phyloP scores from a whole-genome alignment of 2,113 vertebrate genomes.

The Tetrao urogallus region DNA sequence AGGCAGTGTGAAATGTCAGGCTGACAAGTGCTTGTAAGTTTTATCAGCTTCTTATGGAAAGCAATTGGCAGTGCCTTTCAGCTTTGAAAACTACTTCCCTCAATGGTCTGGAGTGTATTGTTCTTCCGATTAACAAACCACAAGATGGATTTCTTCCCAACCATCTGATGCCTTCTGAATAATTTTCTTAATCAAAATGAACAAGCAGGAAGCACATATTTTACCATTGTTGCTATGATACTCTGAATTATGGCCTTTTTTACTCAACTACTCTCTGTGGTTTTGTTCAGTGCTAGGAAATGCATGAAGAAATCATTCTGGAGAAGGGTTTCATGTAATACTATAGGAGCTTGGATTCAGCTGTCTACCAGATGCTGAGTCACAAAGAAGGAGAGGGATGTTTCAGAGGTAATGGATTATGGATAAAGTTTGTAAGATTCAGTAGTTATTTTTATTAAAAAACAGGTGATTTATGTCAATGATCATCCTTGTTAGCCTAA shows the following conservation, averaged over 20 bases:
- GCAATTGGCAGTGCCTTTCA: background rate
- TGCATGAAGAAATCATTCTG: constrained; percentile 1
- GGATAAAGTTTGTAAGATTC: background rate
- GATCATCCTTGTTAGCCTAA: background rate
- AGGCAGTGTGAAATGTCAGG: background rate
- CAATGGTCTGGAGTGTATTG: background rate
- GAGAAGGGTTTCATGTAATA: background rate
- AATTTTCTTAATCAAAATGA: constrained; percentile 45
- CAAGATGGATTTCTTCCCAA: constrained; percentile 36
- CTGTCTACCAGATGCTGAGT: constrained; percentile 40
- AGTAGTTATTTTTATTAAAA: background rate
- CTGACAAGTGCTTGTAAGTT: background rate
- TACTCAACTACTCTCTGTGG: background rate
- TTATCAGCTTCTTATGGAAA: background rate
- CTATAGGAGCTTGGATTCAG: constrained; percentile 21
- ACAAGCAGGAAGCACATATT: constrained; percentile 15
- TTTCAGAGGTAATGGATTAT: constrained; percentile 32
- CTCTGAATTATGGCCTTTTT: constrained; percentile 22
- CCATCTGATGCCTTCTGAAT: constrained; percentile 24
- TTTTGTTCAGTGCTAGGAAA: constrained; percentile 37
- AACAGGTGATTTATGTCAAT: background rate
- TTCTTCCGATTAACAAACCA: constrained; percentile 36
- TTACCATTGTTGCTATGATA: constrained; percentile 17
- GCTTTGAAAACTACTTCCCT: background rate
- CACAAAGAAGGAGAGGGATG: background rate